Evolutionary conservation across 2,888 invertebrate genomes (phyloP).

Genomic region (Calliopum simillimum): DNA sequence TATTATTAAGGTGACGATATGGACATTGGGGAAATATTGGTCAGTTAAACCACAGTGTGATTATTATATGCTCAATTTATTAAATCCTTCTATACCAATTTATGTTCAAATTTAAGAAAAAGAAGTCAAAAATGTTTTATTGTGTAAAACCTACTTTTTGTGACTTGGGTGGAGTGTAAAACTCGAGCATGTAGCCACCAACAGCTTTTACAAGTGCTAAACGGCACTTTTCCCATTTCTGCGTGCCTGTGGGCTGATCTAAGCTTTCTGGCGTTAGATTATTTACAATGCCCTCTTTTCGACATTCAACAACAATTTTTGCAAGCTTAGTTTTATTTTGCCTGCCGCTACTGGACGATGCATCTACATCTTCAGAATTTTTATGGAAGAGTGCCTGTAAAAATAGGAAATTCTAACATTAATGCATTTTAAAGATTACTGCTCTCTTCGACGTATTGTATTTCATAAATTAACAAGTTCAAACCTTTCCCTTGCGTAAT

Average conservation of each 20-base stretch:
- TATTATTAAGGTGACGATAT: too few species aligned
- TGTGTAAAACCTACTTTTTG: constrained; percentile 74
- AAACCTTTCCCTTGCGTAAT: constrained; percentile 82
- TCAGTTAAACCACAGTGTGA: background rate
- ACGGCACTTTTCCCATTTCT: constrained; percentile 95
- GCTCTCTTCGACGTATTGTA: constrained; percentile 33
- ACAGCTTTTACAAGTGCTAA: constrained; percentile 91
- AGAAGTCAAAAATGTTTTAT: background rate
- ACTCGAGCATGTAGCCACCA: constrained; percentile 92
- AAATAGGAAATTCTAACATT: constrained; percentile 63
- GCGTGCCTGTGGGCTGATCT: constrained; percentile 82
- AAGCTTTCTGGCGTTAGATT: constrained; percentile 92
- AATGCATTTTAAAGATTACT: constrained; percentile 50
- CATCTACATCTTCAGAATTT: constrained; percentile 75
- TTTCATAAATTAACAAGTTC: constrained; percentile 30
- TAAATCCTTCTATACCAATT: background rate
- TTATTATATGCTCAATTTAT: background rate
- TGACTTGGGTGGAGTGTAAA: constrained; percentile 95
- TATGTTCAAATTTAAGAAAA: background rate
- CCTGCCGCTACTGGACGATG: constrained; percentile 79
- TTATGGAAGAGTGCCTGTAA: constrained; percentile 84
- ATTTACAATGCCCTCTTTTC: constrained; percentile 93
- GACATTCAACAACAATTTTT: constrained; percentile 92
- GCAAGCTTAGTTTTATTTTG: constrained; percentile 87
- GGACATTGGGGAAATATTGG: too few species aligned